Evolutionary conservation across 2,113 vertebrate genomes (phyloP).

Genomic region (Oreochromis aureus): DNA sequence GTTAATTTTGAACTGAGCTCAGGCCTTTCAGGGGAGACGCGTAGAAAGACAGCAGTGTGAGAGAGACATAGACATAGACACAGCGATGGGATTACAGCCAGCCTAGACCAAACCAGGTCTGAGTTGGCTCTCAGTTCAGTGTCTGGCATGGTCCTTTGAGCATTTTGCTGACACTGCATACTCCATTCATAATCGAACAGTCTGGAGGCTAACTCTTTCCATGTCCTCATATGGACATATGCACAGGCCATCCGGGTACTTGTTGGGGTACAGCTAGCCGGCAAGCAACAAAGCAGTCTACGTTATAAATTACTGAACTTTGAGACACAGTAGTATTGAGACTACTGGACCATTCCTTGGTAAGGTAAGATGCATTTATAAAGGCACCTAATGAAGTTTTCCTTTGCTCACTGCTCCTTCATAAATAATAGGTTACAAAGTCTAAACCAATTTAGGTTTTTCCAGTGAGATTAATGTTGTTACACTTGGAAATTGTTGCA

Average conservation of each 20-base stretch:
- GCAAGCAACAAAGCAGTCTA: neutral
- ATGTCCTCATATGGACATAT: neutral
- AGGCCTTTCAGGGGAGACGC: neutral
- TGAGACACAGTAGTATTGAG: neutral
- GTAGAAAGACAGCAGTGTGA: neutral
- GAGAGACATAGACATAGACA: neutral
- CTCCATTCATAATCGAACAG: slow-evolving; percentile 42
- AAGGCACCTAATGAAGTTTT: neutral
- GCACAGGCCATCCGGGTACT: neutral
- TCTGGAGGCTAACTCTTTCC: slow-evolving; percentile 19
- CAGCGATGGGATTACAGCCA: neutral
- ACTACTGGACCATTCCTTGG: neutral
- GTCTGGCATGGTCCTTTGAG: slow-evolving; percentile 33
- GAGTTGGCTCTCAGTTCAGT: slow-evolving; percentile 13
- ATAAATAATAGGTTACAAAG: neutral
- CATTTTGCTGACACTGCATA: slow-evolving; percentile 25
- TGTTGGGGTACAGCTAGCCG: neutral
- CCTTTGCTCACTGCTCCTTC: neutral
- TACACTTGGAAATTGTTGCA: neutral
- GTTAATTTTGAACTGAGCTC: neutral
- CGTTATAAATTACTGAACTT: neutral
- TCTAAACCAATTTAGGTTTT: neutral
- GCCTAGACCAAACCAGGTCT: neutral
- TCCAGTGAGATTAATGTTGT: neutral
- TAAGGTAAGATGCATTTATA: neutral